Evolutionary conservation across 1,140 invertebrate genomes (phyloP).

Genomic region (Leptopilina clavipes): DNA sequence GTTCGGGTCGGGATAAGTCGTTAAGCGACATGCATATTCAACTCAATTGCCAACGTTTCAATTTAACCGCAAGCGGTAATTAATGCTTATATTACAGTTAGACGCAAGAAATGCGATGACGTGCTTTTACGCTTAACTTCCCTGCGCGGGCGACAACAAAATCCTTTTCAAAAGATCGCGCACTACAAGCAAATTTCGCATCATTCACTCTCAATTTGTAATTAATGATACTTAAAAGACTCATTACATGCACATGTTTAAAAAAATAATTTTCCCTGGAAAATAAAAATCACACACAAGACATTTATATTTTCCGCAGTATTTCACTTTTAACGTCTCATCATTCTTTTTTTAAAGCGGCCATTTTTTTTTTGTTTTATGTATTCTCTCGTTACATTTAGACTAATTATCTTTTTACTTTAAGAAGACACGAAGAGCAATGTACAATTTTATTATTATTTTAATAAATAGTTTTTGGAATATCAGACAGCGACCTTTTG

Average conservation of each 20-base stretch:
- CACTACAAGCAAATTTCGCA: neutral
- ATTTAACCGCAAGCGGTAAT: slow-evolving; percentile 24
- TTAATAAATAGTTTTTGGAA: slow-evolving; percentile 8
- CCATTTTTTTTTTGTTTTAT: too few species aligned
- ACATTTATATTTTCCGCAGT: too few species aligned
- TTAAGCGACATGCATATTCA: slow-evolving; percentile 24
- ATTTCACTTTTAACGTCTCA: too few species aligned
- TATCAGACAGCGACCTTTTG: neutral
- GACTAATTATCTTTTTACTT: neutral
- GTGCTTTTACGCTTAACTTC: slow-evolving; percentile 2
- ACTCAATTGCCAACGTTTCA: slow-evolving; percentile 21
- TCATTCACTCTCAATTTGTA: neutral
- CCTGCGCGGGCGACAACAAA: neutral
- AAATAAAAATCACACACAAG: too few species aligned
- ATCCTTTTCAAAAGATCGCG: neutral
- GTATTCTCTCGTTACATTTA: neutral
- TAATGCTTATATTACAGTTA: slow-evolving; percentile 22
- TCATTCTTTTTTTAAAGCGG: too few species aligned
- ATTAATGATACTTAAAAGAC: neutral
- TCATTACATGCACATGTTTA: neutral
- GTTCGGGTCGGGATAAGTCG: neutral
- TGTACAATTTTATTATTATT: neutral
- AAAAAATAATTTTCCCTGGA: neutral
- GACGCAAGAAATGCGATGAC: slow-evolving; percentile 12
- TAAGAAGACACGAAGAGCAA: neutral